These are phyloP conservation scores for Parazoanthus swiftii DNA, from an alignment of 92 coral and sea anemone species.

Conservation along the genomic window DNA sequence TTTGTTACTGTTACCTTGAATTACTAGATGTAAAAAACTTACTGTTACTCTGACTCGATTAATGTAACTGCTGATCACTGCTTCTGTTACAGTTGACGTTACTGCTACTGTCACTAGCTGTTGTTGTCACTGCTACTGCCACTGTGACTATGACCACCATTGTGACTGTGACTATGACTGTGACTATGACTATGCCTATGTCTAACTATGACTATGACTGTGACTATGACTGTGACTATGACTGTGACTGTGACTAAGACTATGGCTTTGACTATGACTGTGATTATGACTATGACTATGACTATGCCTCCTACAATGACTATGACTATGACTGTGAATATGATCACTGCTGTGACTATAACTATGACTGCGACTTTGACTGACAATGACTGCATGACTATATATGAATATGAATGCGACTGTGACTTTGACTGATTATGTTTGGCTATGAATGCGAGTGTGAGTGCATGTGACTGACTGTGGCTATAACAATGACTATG, in stretches of 20 bases:
- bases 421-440: neutral
- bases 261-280: neutral
- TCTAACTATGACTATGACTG: neutral
- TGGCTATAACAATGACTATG: too few relatives aligned
- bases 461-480: too few relatives aligned
- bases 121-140: neutral
- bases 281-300: too few relatives aligned
- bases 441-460: neutral
- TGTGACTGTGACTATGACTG: neutral
- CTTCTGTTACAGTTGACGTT: neutral
- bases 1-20: too few relatives aligned
- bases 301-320: neutral
- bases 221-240: too few relatives aligned
- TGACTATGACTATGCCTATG: too few relatives aligned
- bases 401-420: neutral
- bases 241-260: too few relatives aligned
- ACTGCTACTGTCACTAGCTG: too few relatives aligned
- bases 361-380: neutral
- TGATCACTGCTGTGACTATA: too few relatives aligned
- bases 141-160: neutral
- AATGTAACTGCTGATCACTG: neutral
- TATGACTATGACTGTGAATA: neutral
- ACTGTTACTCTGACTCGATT: neutral
- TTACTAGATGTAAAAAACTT: neutral
- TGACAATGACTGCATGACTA: too few relatives aligned